These are phyloP conservation scores for Podiceps cristatus DNA, from an alignment of 2,113 vertebrate genomes.

Conservation along the genomic window DNA sequence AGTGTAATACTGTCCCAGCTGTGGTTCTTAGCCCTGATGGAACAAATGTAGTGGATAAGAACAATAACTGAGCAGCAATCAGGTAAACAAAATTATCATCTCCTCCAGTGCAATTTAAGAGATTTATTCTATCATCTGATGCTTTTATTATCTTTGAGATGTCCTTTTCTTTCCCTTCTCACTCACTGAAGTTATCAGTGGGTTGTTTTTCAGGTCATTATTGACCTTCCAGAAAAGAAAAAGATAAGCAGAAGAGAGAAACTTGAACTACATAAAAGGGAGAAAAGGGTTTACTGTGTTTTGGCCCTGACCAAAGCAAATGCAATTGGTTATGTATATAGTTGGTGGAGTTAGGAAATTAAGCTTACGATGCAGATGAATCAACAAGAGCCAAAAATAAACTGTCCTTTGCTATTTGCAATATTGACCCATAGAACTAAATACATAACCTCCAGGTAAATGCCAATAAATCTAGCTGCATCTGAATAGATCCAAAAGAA, in stretches of 20 bases:
- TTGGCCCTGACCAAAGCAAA: not conserved
- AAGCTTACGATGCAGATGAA: not conserved
- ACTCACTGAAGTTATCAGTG: not conserved
- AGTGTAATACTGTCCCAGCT: not conserved
- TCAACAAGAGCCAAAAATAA: not conserved
- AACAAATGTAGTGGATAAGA: not conserved
- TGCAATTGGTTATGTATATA: not conserved
- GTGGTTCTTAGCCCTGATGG: not conserved
- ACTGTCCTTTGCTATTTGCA: constrained; percentile 1
- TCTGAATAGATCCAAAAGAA: not conserved
- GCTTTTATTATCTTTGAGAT: not conserved
- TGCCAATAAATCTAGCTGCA: not conserved
- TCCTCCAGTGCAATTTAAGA: not conserved
- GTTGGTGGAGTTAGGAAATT: not conserved
- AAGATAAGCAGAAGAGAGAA: not conserved
- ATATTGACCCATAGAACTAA: constrained; percentile 45
- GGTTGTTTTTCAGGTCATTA: not conserved
- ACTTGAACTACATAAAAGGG: not conserved
- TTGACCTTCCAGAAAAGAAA: not conserved
- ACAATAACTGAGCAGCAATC: not conserved
- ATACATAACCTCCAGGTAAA: not conserved
- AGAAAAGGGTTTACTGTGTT: not conserved
- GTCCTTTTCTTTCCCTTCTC: not conserved
- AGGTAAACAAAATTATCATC: not conserved
- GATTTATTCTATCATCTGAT: not conserved